phyloP scores from a whole-genome alignment of 2,888 invertebrate genomes.

The Melieria crassipennis region DNA sequence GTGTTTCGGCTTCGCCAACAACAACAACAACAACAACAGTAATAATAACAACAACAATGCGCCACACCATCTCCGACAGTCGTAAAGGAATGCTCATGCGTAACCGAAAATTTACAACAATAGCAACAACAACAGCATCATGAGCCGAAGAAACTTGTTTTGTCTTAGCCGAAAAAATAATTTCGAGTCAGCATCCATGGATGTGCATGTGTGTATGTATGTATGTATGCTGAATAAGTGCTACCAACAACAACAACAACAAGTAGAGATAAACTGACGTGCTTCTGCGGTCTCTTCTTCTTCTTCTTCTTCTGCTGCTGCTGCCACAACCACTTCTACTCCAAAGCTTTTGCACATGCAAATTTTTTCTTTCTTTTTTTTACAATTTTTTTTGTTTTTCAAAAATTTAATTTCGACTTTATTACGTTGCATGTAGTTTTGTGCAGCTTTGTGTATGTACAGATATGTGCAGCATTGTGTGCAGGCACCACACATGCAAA shows the following conservation, averaged over 20 bases:
- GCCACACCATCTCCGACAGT: neutral
- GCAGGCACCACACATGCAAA: neutral
- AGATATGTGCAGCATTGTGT: neutral
- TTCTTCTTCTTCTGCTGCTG: too few relatives aligned
- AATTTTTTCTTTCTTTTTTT: too few relatives aligned
- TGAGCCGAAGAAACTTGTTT: neutral
- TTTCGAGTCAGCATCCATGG: too few relatives aligned
- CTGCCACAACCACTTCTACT: too few relatives aligned
- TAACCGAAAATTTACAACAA: neutral
- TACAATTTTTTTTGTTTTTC: too few relatives aligned
- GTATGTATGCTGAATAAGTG: neutral
- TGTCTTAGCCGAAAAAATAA: neutral
- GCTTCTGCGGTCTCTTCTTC: neutral
- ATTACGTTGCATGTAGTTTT: too few relatives aligned
- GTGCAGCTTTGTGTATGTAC: neutral
- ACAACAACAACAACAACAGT: too few relatives aligned
- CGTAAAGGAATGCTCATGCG: neutral
- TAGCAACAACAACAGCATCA: conserved; percentile 13
- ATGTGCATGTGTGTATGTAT: neutral
- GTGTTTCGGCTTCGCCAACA: neutral
- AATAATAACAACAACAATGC: too few relatives aligned
- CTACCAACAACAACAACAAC: neutral
- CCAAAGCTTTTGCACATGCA: too few relatives aligned
- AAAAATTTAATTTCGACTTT: too few relatives aligned
- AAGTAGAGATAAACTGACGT: neutral